Conservation (phyloP, 2,797 vertebrate species). For the Oophaga sylvatica region DNA sequence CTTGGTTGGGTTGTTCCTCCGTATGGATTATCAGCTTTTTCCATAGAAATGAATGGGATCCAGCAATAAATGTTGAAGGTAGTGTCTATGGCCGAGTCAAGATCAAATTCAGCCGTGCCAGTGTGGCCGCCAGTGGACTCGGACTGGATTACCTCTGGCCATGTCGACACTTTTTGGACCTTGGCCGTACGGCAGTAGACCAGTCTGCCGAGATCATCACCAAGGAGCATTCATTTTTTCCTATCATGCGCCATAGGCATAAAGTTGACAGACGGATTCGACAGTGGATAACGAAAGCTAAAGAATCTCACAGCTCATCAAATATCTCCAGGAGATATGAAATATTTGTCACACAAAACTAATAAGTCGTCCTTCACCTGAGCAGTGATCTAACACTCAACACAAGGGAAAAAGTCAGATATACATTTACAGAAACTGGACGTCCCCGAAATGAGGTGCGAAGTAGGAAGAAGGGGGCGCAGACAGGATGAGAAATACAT, state of each 20-base stretch:
- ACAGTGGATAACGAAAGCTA: not conserved
- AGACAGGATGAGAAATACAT: not conserved
- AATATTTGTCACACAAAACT: conserved; percentile 11
- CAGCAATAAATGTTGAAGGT: not conserved
- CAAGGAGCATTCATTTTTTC: not conserved
- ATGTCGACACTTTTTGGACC: not conserved
- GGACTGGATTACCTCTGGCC: not conserved
- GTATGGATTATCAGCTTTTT: too few relatives aligned
- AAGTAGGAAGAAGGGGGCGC: not conserved
- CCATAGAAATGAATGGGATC: not conserved
- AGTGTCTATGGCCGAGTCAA: not conserved
- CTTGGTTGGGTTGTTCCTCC: too few relatives aligned
- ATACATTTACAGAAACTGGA: not conserved
- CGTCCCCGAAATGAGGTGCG: too few relatives aligned
- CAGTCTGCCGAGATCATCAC: too few relatives aligned
- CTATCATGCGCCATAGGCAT: not conserved
- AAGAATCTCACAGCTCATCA: not conserved
- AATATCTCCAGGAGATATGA: not conserved
- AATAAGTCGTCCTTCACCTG: not conserved
- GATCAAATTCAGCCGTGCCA: not conserved
- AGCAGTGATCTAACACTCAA: not conserved
- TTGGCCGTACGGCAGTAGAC: too few relatives aligned
- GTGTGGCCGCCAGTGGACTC: not conserved
- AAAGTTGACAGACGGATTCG: not conserved
- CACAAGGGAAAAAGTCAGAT: not conserved